Evolutionary conservation across 1,140 invertebrate genomes (phyloP).

Genomic region (Adelges cooleyi): DNA sequence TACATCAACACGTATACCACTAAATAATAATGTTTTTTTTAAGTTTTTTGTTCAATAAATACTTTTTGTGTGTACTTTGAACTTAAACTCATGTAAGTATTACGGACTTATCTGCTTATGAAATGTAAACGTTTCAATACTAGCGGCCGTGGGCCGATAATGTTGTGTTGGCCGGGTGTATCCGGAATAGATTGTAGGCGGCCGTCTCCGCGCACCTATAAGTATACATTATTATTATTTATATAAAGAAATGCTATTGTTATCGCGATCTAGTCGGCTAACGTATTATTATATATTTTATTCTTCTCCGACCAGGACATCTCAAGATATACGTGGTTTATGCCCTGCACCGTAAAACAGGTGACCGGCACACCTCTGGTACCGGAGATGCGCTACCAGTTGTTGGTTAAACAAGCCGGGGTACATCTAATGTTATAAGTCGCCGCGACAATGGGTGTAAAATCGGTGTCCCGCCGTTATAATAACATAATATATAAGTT

Average conservation of each 20-base stretch:
- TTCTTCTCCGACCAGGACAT: background rate
- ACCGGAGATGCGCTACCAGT: background rate
- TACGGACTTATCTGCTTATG: too few species aligned
- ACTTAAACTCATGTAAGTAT: too few species aligned
- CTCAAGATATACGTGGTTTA: conserved; percentile 6
- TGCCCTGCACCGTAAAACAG: background rate
- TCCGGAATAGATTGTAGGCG: conserved; percentile 9
- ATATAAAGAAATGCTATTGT: background rate
- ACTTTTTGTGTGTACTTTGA: too few species aligned
- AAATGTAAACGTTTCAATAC: too few species aligned
- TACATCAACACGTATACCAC: too few species aligned
- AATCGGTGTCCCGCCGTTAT: background rate
- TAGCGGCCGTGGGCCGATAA: background rate
- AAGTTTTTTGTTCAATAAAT: too few species aligned
- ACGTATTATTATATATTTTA: background rate
- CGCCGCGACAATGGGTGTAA: background rate
- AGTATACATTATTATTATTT: too few species aligned
- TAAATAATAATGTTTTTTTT: too few species aligned
- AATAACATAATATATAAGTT: too few species aligned
- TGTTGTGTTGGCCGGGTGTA: background rate
- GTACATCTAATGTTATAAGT: too few species aligned
- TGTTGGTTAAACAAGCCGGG: background rate
- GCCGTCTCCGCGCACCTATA: too few species aligned
- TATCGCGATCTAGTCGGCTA: background rate
- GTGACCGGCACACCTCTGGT: background rate